phyloP scores from a whole-genome alignment of 2,888 invertebrate genomes.

The Apeira syringaria region DNA sequence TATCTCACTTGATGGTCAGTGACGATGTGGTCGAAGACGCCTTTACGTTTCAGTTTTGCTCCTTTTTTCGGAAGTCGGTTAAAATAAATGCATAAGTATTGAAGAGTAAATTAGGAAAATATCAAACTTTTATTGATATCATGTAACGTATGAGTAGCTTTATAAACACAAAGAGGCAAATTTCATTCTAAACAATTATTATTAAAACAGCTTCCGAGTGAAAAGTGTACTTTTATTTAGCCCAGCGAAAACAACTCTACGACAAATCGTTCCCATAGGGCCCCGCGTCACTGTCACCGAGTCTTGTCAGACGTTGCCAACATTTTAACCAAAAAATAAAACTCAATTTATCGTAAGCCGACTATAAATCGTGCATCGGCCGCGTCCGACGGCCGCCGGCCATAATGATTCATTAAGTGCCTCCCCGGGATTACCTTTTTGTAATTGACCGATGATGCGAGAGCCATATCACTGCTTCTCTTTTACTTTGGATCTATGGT shows the following conservation, averaged over 20 bases:
- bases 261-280: conserved; percentile 32
- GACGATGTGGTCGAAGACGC: too few species aligned
- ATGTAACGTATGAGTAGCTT: too few species aligned
- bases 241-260: conserved; percentile 26
- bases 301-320: conserved; percentile 33
- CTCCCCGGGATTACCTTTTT: conserved; percentile 81
- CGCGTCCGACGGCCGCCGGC: conserved; percentile 60
- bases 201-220: too few species aligned
- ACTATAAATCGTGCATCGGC: conserved; percentile 69
- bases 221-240: too few species aligned
- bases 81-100: too few species aligned
- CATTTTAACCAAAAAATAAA: conserved; percentile 39
- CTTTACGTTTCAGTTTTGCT: too few species aligned
- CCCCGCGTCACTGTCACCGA: conserved; percentile 29
- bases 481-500: conserved; percentile 49
- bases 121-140: too few species aligned
- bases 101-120: too few species aligned
- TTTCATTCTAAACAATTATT: too few species aligned
- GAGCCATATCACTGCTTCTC: conserved; percentile 74
- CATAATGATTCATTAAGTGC: conserved; percentile 83
- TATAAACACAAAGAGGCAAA: too few species aligned
- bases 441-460: conserved; percentile 82
- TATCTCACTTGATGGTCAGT: too few species aligned
- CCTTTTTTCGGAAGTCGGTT: too few species aligned
- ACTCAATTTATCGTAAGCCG: conserved; percentile 40